Percentiles rank a stretch among this genome's conserved stretches.
Conservation (phyloP, 2,113 vertebrate genomes). For the Narcine bancroftii region DNA sequence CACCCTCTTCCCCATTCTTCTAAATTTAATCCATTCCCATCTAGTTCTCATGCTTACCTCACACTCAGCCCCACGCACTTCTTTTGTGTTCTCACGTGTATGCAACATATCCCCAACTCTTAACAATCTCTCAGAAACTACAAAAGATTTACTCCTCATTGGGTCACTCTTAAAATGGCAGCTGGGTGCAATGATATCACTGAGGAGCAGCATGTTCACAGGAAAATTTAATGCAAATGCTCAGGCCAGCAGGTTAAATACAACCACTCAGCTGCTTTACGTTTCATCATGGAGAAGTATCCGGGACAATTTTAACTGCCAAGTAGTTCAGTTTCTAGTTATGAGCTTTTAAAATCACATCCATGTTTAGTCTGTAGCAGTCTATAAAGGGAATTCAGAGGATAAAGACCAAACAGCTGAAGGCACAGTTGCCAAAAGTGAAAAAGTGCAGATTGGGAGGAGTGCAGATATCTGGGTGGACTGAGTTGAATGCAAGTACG, state of each 20-base stretch:
- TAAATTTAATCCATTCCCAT: too few species aligned
- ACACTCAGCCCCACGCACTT: too few species aligned
- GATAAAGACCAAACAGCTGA: neutral
- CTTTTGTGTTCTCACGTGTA: too few species aligned
- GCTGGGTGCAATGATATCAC: neutral
- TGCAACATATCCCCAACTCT: too few species aligned
- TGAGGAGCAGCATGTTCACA: neutral
- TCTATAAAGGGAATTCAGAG: neutral
- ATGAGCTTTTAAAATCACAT: neutral
- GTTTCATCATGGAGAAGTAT: neutral
- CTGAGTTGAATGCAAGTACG: neutral
- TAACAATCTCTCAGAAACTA: too few species aligned
- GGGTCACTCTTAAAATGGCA: neutral
- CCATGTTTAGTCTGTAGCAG: neutral
- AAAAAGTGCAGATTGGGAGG: neutral
- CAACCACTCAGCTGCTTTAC: neutral
- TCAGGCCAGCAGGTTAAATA: neutral
- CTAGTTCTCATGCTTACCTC: too few species aligned
- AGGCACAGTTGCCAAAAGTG: neutral
- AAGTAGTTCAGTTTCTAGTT: neutral
- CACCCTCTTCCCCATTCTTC: too few species aligned
- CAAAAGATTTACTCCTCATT: neutral
- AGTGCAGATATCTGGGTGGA: neutral
- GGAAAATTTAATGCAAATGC: too few species aligned
- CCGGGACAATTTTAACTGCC: neutral